Evolutionary conservation across 2,888 invertebrate genomes (phyloP).

Genomic region (Limnephilus lunatus): DNA sequence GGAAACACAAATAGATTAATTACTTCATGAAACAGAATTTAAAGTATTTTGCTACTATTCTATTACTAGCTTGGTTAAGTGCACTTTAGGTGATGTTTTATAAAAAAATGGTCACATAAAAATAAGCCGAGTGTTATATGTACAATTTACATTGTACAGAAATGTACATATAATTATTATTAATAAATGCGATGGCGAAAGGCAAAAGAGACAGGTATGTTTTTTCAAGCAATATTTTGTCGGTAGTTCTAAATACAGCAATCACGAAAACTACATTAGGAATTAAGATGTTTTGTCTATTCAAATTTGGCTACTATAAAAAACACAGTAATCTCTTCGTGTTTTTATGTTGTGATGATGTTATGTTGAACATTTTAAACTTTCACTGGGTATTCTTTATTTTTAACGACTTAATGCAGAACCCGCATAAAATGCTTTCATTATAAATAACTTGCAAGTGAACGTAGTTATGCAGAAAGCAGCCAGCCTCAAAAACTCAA

Average conservation of each 20-base stretch:
- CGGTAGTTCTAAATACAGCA: background rate
- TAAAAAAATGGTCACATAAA: too few relatives aligned
- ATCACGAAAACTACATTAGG: background rate
- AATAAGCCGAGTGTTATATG: too few relatives aligned
- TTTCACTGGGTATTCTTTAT: slow-evolving; percentile 2
- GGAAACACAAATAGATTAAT: too few relatives aligned
- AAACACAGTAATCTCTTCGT: background rate
- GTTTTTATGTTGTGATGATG: background rate
- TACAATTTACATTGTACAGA: too few relatives aligned
- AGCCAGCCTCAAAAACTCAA: too few relatives aligned
- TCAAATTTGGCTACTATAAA: background rate
- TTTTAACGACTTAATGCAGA: background rate
- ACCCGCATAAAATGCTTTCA: background rate
- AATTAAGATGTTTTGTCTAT: background rate
- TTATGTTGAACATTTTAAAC: background rate
- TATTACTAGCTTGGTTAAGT: too few relatives aligned
- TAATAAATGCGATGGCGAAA: background rate
- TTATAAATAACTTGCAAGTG: background rate
- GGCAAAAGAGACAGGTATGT: background rate
- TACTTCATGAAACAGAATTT: too few relatives aligned
- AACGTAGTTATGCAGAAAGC: too few relatives aligned
- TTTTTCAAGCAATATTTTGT: background rate
- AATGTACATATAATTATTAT: background rate
- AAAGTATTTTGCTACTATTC: too few relatives aligned
- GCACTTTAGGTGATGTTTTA: too few relatives aligned